These are phyloP conservation scores for Oncorhynchus clarkii DNA, from an alignment of 2,113 vertebrate genomes.

Conservation along the genomic window DNA sequence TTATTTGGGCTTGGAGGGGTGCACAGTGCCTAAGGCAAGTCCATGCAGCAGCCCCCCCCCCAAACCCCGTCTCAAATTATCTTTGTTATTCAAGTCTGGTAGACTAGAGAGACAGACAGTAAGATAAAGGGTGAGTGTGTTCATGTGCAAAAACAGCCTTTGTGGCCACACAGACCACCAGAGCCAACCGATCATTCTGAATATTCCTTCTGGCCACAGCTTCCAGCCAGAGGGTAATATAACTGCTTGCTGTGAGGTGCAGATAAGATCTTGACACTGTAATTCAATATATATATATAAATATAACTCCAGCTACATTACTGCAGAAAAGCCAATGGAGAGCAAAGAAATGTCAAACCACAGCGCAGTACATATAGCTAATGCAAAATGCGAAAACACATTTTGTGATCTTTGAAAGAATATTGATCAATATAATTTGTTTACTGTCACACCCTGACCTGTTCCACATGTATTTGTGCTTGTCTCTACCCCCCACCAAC, in stretches of 20 bases:
- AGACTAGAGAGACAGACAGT: not conserved
- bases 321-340: not conserved
- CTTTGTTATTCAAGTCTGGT: not conserved
- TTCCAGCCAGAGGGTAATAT: not conserved
- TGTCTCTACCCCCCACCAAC: no score
- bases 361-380: no score
- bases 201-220: constrained; percentile 13
- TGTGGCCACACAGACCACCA: not conserved
- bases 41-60: not conserved
- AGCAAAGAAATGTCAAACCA: not conserved
- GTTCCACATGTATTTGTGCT: no score
- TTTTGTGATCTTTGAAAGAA: no score
- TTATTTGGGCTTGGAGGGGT: not conserved
- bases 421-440: no score
- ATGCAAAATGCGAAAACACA: no score
- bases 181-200: constrained; percentile 7
- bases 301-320: not conserved
- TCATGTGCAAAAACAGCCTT: no score
- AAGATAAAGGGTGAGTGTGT: not conserved
- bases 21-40: not conserved
- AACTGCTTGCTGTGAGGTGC: not conserved
- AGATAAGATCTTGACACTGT: constrained; percentile 20
- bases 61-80: not conserved
- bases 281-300: constrained; percentile 16
- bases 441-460: no score